Percentiles rank a stretch among this genome's conserved stretches.
These are phyloP conservation scores for Leuciscus waleckii DNA, from an alignment of 2,797 vertebrate genomes.

Conservation along the genomic window DNA sequence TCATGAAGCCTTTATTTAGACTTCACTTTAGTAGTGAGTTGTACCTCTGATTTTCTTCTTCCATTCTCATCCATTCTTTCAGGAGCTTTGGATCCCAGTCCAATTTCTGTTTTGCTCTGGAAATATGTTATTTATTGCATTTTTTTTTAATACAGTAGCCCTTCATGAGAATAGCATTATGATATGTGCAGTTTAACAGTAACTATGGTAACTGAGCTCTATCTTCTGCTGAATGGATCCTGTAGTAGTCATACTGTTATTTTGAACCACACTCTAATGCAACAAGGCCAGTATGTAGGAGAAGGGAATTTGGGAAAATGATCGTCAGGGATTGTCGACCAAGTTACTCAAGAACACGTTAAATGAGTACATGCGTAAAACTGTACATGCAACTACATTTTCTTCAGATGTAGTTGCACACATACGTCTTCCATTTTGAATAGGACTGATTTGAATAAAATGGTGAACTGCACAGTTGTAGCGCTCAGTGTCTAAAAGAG, in stretches of 20 bases:
- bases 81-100: neutral
- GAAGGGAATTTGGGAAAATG: constrained; percentile 4
- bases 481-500: neutral
- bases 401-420: constrained; percentile 24
- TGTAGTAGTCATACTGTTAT: constrained; percentile 17
- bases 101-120: constrained; percentile 40
- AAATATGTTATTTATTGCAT: constrained; percentile 42
- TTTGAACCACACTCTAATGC: constrained; percentile 27
- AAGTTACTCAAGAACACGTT: constrained; percentile 28
- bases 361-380: constrained; percentile 42
- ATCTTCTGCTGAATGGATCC: constrained; percentile 31
- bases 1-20: neutral
- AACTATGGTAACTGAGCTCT: constrained; percentile 43
- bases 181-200: constrained; percentile 58
- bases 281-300: constrained; percentile 22
- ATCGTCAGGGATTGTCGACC: constrained; percentile 29
- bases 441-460: constrained; percentile 54
- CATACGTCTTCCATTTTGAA: constrained; percentile 53
- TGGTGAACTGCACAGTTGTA: constrained; percentile 8
- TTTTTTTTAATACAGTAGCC: constrained; percentile 59
- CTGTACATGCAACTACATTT: constrained; percentile 8
- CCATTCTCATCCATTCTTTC: neutral
- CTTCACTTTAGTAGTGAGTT: neutral
- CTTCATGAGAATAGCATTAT: constrained; percentile 67
- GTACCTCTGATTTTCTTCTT: constrained; percentile 2